Base-by-base conservation (phyloP, 1,140 invertebrate species). In the Globodera rostochiensis region DNA sequence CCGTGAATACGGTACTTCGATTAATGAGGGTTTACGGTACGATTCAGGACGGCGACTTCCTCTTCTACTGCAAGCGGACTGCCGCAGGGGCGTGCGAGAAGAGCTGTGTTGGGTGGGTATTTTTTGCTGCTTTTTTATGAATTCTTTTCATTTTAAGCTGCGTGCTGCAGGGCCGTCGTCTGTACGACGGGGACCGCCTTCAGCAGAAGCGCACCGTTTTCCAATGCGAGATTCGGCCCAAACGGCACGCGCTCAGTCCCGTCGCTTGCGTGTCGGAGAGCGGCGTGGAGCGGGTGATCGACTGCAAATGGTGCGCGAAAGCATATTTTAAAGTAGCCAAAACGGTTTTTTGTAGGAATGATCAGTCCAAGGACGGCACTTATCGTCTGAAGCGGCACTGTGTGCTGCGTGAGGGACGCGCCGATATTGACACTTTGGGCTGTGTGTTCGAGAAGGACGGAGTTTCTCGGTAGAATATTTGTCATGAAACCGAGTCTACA, bases 11-110 rank as follows among this genome's bases (percentile, higher is more conserved):
- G 36, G 36, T 36, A 36, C 36, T 36, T 36, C 2, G 36, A 36
- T 36, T 36, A 36, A 1, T 36, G 36, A 3, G 36, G 77, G 47
- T 47, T 36, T 73, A 67, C 25, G n/a, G 1, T 25, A 36, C 8
- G 0, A 4, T 76, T 80, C 6, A 82, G 81, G 81, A 82, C 53
- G 81, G 81, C 73, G 81, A 82, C 19, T 82, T 82, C 64, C 49
- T 82, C 46, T 82, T 82, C 70, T 82, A 82, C 70, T 82, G 81
- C 74, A 82, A 82, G 57, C 25, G 70, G 49, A 74, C 46, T 46
- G 74, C 66, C 46, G 64, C 46, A 60, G 70, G 57, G 19, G 13
- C 19, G 6, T 82, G 81, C 46, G 50, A 81, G 57, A 82, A 73
- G 36, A 74, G 57, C 19, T 82, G 81, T 57, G 69, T 82, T 47